Conservation (phyloP, 2,888 invertebrate genomes). For the Rhingia campestris region DNA sequence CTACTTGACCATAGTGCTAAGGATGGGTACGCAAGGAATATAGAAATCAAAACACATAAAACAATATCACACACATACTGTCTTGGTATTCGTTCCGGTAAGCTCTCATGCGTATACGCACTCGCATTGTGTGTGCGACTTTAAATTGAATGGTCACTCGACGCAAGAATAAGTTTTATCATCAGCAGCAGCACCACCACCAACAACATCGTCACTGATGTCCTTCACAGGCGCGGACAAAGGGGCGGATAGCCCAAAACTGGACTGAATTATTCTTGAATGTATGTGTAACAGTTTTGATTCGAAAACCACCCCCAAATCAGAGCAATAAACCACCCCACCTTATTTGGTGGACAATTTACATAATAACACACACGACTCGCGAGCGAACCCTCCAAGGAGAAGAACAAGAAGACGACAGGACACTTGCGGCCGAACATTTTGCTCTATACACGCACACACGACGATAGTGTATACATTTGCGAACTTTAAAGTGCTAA, state of each 20-base stretch:
- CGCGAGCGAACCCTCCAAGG: conserved; percentile 59
- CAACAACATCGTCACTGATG: conserved; percentile 17
- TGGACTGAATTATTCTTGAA: conserved; percentile 48
- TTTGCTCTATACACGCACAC: conserved; percentile 52
- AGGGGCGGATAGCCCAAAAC: conserved; percentile 62
- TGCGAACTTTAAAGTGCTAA: conserved; percentile 64
- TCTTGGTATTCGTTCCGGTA: conserved; percentile 2
- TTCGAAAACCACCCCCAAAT: conserved; percentile 57
- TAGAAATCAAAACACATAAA: conserved; percentile 55
- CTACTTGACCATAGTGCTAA: conserved; percentile 66
- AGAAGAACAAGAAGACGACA: conserved; percentile 58
- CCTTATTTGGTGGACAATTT: conserved; percentile 65
- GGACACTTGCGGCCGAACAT: conserved; percentile 44
- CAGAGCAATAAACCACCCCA: conserved; percentile 57
- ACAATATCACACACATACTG: conserved; percentile 36
- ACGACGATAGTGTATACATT: not conserved
- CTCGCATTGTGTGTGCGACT: conserved; percentile 59
- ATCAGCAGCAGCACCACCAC: not conserved
- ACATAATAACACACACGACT: conserved; percentile 68
- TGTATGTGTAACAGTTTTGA: conserved; percentile 67
- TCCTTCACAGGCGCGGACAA: conserved; percentile 40
- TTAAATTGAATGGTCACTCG: conserved; percentile 71
- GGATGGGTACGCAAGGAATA: conserved; percentile 46
- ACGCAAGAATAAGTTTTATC: conserved; percentile 42
- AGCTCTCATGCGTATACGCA: conserved; percentile 65